phyloP scores from a whole-genome alignment of 2,797 vertebrate species.

The Synaphobranchus kaupii region DNA sequence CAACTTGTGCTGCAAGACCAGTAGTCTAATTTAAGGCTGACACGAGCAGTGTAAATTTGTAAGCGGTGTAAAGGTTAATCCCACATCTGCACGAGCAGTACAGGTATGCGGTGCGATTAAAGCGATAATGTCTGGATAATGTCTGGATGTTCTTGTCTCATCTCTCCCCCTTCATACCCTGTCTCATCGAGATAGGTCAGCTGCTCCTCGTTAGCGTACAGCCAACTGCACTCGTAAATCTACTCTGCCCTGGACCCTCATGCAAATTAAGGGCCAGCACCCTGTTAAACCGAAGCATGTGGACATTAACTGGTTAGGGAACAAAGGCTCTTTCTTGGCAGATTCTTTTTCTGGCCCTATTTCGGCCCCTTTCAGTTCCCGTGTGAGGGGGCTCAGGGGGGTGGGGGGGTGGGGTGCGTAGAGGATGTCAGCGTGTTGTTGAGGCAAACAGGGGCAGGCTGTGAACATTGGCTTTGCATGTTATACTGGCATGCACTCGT shows the following conservation, averaged over 20 bases:
- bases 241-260: not conserved
- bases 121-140: not conserved
- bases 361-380: not conserved
- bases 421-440: slow-evolving; percentile 5
- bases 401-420: not conserved
- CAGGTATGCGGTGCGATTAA: not conserved
- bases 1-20: not conserved
- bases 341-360: slow-evolving; percentile 1
- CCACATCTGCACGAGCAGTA: not conserved
- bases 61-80: slow-evolving; percentile 5
- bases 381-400: not conserved
- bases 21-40: not conserved
- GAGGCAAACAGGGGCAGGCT: not conserved
- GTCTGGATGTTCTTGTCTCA: not conserved
- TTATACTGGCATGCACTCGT: not conserved
- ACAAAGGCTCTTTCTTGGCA: slow-evolving; percentile 10
- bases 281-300: slow-evolving; percentile 15
- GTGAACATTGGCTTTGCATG: not conserved
- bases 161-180: not conserved
- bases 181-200: not conserved
- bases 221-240: slow-evolving; percentile 7
- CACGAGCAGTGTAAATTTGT: not conserved
- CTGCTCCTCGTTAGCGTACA: slow-evolving; percentile 12
- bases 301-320: slow-evolving; percentile 14
- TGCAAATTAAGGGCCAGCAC: slow-evolving; percentile 9